Evolutionary conservation across 2,888 invertebrate genomes (phyloP).

Genomic region (Anagyrus pseudococci): DNA sequence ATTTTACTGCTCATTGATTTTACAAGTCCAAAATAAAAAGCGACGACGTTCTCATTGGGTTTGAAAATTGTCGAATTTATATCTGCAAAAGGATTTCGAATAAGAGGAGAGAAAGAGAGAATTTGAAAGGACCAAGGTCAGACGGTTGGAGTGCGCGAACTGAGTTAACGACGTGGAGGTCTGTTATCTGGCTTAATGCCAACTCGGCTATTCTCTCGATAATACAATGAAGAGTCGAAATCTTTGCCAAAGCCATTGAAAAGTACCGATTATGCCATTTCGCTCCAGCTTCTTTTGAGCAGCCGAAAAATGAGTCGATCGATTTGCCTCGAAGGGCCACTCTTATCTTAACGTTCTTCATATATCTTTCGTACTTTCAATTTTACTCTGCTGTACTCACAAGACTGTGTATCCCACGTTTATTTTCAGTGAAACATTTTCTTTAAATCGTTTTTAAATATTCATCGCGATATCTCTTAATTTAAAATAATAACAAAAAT

Average conservation of each 20-base stretch:
- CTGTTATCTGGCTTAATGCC: constrained; percentile 42
- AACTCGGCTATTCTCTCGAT: constrained; percentile 34
- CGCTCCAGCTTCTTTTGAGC: constrained; percentile 11
- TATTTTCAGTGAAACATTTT: no score
- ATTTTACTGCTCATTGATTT: no score
- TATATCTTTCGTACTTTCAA: constrained; percentile 6
- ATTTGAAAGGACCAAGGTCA: constrained; percentile 46
- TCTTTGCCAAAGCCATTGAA: constrained; percentile 28
- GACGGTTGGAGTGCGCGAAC: constrained; percentile 44
- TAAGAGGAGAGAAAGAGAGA: constrained; percentile 7
- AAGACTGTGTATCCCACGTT: no score
- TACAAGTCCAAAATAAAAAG: no score
- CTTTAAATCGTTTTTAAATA: no score
- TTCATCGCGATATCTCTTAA: no score
- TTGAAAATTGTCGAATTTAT: no score
- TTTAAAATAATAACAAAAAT: no score
- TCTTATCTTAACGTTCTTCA: constrained; percentile 17
- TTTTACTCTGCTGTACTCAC: constrained; percentile 2
- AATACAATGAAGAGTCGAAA: constrained; percentile 27
- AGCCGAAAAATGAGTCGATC: constrained; percentile 18
- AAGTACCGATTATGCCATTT: constrained; percentile 23
- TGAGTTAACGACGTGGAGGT: constrained; percentile 34
- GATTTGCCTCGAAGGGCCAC: constrained; percentile 11
- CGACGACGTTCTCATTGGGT: no score
- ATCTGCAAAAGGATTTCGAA: neutral